Evolutionary conservation across 1,140 invertebrate species (phyloP).

Genomic region (Diprion similis): DNA sequence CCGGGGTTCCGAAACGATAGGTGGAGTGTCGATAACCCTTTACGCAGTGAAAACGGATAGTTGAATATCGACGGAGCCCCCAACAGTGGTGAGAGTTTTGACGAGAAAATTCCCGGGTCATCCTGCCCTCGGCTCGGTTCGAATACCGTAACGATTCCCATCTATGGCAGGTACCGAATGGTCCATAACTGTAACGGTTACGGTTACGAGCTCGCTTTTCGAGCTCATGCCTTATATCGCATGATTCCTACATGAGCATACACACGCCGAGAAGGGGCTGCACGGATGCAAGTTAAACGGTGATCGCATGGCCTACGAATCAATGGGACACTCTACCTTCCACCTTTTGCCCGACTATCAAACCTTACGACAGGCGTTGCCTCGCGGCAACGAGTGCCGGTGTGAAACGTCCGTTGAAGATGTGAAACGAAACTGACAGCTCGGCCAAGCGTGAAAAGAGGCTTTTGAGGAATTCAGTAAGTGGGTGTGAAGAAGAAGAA

Average conservation of each 20-base stretch:
- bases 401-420: not conserved
- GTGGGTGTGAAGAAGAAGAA: not conserved
- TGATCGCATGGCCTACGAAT: slow-evolving; percentile 8
- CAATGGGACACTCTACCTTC: slow-evolving; percentile 9
- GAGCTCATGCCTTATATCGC: slow-evolving; percentile 27
- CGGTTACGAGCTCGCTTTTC: slow-evolving; percentile 34
- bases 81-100: no score
- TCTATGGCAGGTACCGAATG: not conserved
- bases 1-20: no score
- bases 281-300: not conserved
- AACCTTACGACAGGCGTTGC: slow-evolving; percentile 14
- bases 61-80: not conserved
- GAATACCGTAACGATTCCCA: not conserved
- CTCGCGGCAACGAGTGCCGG: no score
- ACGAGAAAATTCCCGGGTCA: not conserved
- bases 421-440: not conserved
- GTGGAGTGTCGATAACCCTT: no score
- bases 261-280: not conserved
- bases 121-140: not conserved
- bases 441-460: not conserved
- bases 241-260: slow-evolving; percentile 2
- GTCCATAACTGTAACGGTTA: slow-evolving; percentile 44
- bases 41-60: not conserved
- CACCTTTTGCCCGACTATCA: slow-evolving; percentile 4
- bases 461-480: not conserved